Percentiles rank a stretch among this genome's conserved stretches.
phyloP scores from a whole-genome alignment of 2,797 vertebrate genomes.

The Halcyon smyrnensis region DNA sequence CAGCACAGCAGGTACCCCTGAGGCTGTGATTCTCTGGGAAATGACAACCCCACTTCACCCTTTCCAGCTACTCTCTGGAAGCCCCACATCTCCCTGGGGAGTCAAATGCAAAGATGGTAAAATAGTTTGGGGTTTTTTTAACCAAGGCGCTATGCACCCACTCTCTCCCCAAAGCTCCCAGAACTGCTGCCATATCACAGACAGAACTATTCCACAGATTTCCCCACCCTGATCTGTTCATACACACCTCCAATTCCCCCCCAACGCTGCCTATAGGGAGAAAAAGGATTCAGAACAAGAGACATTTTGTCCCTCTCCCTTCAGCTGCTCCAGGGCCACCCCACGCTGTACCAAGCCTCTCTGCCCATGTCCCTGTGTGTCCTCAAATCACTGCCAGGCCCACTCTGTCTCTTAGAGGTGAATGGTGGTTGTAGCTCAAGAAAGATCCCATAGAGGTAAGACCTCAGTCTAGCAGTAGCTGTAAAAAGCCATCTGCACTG shows the following conservation, averaged over 20 bases:
- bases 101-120: background rate
- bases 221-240: background rate
- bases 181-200: background rate
- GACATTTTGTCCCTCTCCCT: background rate
- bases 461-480: background rate
- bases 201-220: background rate
- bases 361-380: rapidly evolving
- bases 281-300: background rate
- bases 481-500: background rate
- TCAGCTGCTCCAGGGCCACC: background rate
- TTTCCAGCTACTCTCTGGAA: background rate
- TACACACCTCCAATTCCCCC: background rate
- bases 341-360: background rate
- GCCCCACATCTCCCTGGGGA: background rate
- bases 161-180: background rate
- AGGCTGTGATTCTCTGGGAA: background rate
- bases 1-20: background rate
- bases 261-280: background rate
- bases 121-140: background rate
- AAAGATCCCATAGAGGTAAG: background rate
- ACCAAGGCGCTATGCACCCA: rapidly evolving
- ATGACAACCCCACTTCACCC: background rate
- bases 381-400: background rate
- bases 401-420: background rate
- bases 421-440: background rate